A percentile compares a stretch with the other conserved stretches of the same genome.
Evolutionary conservation across 2,797 vertebrate species (phyloP).

Genomic region (Acanthis flammea): DNA sequence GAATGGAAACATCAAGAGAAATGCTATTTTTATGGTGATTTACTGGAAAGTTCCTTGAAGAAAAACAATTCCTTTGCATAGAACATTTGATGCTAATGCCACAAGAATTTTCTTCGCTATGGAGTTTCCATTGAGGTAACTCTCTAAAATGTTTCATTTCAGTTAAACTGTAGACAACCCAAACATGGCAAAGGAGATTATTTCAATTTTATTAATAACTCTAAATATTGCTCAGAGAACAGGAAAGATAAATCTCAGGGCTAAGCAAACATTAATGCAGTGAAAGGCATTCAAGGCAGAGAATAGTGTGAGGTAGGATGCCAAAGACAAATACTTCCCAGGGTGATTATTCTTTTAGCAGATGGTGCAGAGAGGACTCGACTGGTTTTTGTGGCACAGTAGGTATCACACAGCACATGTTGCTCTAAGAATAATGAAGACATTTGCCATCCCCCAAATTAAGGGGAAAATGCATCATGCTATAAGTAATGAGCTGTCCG

Average conservation of each 20-base stretch:
- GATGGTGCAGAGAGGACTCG: neutral
- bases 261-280: neutral
- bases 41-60: conserved; percentile 31
- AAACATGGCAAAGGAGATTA: neutral
- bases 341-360: neutral
- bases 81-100: neutral
- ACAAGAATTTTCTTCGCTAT: conserved; percentile 26
- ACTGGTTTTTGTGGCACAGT: neutral
- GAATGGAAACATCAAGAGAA: conserved; percentile 27
- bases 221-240: neutral
- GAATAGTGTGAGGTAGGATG: neutral
- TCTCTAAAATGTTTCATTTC: conserved; percentile 14
- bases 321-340: neutral
- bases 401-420: neutral
- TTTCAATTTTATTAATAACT: conserved; percentile 7
- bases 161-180: neutral
- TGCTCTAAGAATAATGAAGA: conserved; percentile 29
- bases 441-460: conserved; percentile 1
- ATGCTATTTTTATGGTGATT: conserved; percentile 3
- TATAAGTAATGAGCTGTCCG: conserved; percentile 43
- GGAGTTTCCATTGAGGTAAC: conserved; percentile 44
- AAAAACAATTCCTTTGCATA: conserved; percentile 24
- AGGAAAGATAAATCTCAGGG: neutral
- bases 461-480: neutral
- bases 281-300: neutral